Base-by-base conservation (phyloP, 2,888 invertebrate species). In the Eupsilia transversa region DNA sequence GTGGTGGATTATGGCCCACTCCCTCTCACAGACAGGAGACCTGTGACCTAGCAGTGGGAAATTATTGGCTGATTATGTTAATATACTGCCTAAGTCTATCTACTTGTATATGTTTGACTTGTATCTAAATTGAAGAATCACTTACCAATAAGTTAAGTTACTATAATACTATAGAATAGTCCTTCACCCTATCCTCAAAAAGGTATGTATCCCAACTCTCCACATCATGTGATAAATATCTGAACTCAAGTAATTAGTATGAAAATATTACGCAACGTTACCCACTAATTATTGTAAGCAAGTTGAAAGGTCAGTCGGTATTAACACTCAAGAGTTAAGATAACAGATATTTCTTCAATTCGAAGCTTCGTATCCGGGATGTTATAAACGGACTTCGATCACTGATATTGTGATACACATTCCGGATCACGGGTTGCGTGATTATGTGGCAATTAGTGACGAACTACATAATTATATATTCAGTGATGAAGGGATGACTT, bases 341-440 rank as follows among this genome's bases (percentile, higher is more conserved):
- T 86, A 86, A 84, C 27, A 52, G 9, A 57, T 49, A 27, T 59
- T 38, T 63, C 72, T 80, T 66, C 65, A 38, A 67, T 73, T 67
- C 49, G 54, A 61, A 12, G 33, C 46, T 49, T 54, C 52, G 75
- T 67, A 81, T 86, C 88, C 88, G 88, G 88, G 88, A 87, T 73
- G 74, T 17, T 59, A n/a, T 27, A 30, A n/a, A 17, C 72, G 84
- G 77, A 87, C 86, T 82, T 87, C 68, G 82, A 69, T 67, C 76
- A 23, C 49, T 60, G 85, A 80, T 80, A 84, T 14, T 65, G 43
- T 56, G 63, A 69, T 68, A 63, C 23, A 70, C 49, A 74, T 79
- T 43, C 57, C 79, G 65, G 87, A 73, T 77, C 74, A 76, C 73
- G 80, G 63, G 84, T 71, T n/a, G n/a, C n/a, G n/a, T n/a, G n/a